Base-by-base conservation (phyloP, 2,888 invertebrate species). In the Micropterix aruncella region DNA sequence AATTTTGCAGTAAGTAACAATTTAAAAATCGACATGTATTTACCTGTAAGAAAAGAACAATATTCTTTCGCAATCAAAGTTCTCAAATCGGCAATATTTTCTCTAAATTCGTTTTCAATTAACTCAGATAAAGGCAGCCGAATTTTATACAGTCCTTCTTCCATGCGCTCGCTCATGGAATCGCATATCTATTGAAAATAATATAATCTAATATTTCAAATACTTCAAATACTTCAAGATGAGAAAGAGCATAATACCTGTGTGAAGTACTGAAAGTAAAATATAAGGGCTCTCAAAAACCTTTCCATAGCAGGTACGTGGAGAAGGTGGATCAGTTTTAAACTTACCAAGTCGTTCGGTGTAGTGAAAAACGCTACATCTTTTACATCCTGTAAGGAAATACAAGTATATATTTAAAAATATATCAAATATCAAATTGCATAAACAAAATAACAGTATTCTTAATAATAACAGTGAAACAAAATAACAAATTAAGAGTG, bases 181-280 rank as follows among this genome's bases (percentile, higher is more conserved):
- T 75, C 73, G 61, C 75, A 73, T 50, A 73, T 64, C 70, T 75
- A 54, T 41, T 41, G 27, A 27, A 7, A 27, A 27, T 27, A 12
- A 7, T 12, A 27, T 27, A 12, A 27, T 27, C 5, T 27, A 27
- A 27, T 27, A 7, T 27, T 5, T n/a, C n/a, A n/a, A n/a, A n/a
- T n/a, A n/a, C 27, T 27, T 27, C 12, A n/a, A n/a, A n/a, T n/a
- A n/a, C n/a, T n/a, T n/a, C n/a, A n/a, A n/a, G n/a, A n/a, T n/a
- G n/a, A n/a, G n/a, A 14, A 9, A 7, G 18, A 5, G 40, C n/a
- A 17, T 41, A 41, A 50, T 61, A 75, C 78, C 64, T 77, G 75
- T 51, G 77, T 62, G 57, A 74, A 80, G 57, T 74, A 77, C 55
- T 75, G 76, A 52, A 76, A 74, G 55, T 75, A 80, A 42, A 81